phyloP scores from a whole-genome alignment of 1,140 invertebrate genomes.

The Drosophila pandora region DNA sequence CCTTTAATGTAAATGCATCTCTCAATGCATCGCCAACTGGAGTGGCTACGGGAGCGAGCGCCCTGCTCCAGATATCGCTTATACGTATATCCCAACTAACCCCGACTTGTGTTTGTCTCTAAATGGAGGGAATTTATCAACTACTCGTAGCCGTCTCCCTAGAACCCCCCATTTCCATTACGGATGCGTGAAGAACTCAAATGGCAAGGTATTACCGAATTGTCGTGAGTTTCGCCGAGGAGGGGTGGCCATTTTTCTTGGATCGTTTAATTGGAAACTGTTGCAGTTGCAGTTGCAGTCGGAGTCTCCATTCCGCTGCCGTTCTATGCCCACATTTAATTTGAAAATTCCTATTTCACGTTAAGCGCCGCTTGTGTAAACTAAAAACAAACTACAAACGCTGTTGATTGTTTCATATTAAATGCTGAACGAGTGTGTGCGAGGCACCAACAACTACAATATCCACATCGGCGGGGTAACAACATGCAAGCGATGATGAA shows the following conservation, averaged over 20 bases:
- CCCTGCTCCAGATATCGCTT: conserved; percentile 72
- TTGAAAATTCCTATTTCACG: conserved; percentile 67
- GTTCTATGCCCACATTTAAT: conserved; percentile 73
- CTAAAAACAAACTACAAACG: conserved; percentile 75
- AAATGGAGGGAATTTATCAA: conserved; percentile 76
- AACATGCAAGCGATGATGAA: conserved; percentile 79
- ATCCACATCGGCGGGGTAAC: conserved; percentile 41
- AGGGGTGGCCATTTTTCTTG: conserved; percentile 65
- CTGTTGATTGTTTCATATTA: conserved; percentile 77
- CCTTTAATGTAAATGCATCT: conserved; percentile 83
- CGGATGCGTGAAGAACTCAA: conserved; percentile 78
- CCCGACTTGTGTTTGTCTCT: conserved; percentile 70
- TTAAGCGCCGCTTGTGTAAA: conserved; percentile 51
- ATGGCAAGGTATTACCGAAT: conserved; percentile 79
- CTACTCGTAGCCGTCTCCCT: conserved; percentile 31
- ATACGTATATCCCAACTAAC: conserved; percentile 63
- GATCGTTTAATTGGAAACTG: conserved; percentile 79
- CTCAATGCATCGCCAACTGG: conserved; percentile 69
- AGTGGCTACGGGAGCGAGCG: conserved; percentile 23
- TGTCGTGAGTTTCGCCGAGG: conserved; percentile 62
- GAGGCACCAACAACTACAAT: conserved; percentile 46
- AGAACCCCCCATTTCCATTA: conserved; percentile 36
- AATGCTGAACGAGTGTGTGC: conserved; percentile 55
- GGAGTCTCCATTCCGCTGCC: conserved; percentile 1
- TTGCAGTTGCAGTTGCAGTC: conserved; percentile 25